These are phyloP conservation scores for Noctuana brunneofusca DNA, from an alignment of 2,888 invertebrate species.

Conservation along the genomic window DNA sequence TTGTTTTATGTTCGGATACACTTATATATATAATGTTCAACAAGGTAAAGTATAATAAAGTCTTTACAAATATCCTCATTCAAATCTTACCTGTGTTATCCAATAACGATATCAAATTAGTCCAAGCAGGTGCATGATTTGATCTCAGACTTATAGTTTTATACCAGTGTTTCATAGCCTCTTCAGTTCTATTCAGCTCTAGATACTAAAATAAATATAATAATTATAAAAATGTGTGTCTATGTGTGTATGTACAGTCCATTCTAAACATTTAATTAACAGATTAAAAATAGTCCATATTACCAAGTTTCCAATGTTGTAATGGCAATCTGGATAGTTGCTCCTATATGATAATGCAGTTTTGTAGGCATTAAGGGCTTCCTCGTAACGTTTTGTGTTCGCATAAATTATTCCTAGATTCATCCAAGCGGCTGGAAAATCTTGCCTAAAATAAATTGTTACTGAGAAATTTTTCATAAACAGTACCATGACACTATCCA, in stretches of 20 bases:
- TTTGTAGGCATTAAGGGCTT: slow-evolving; percentile 90
- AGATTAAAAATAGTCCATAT: not conserved
- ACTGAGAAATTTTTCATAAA: not conserved
- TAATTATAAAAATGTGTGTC: not conserved
- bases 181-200: slow-evolving; percentile 87
- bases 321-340: slow-evolving; percentile 95
- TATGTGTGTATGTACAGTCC: too few relatives aligned
- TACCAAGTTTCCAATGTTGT: slow-evolving; percentile 97
- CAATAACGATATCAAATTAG: slow-evolving; percentile 92
- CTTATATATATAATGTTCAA: too few relatives aligned
- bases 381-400: slow-evolving; percentile 85
- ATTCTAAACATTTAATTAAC: too few relatives aligned
- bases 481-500: too few relatives aligned
- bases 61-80: not conserved
- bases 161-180: slow-evolving; percentile 92
- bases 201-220: slow-evolving; percentile 85
- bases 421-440: slow-evolving; percentile 99
- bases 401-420: slow-evolving; percentile 97
- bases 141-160: slow-evolving; percentile 90
- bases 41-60: too few relatives aligned
- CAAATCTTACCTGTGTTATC: slow-evolving; percentile 83
- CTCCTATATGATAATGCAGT: slow-evolving; percentile 89
- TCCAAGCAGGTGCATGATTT: slow-evolving; percentile 94
- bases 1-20: too few relatives aligned
- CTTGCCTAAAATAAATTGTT: slow-evolving; percentile 80